Base-by-base conservation (phyloP, 2,888 invertebrate genomes). In the Thymelicus sylvestris region DNA sequence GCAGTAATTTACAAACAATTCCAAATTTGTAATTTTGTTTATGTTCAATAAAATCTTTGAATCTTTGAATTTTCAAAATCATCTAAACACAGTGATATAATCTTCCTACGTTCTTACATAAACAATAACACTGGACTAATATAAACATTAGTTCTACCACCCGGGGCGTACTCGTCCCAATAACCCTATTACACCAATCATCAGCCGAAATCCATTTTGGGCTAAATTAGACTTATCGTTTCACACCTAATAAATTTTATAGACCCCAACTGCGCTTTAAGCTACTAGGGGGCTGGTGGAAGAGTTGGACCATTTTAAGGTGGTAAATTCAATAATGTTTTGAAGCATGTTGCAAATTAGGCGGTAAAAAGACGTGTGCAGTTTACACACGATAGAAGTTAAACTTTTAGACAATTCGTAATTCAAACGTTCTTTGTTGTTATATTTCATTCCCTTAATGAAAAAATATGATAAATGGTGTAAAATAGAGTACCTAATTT, bases 151-250 rank as follows among this genome's bases (percentile, higher is more conserved):
- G 52, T 64, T 31, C 24, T 61, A 66, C 82, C 83, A 83, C 83
- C 82, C 85, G 80, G 81, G 66, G 78, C 72, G 73, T 69, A 77
- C 76, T 77, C 78, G 80, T 80, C 79, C 78, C 65, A 71, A 73
- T 75, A 76, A 79, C 78, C 73, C 76, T 76, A 74, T 83, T 80
- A 80, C 75, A 77, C 76, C 77, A 81, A 83, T 75, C 72, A 72
- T 55, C 67, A 71, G 72, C 84, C 82, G 82, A 85, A 85, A 86
- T 81, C 80, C 80, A 78, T 80, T 83, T 75, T 76, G 76, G 77
- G 78, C 83, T 74, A 82, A 85, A 89, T 90, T 87, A 87, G 87
- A 86, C 84, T 81, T 84, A 84, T 89, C 85, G 81, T 85, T 88
- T 86, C 85, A 85, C 86, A 86, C 81, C 79, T 80, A 83, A 87